A percentile compares a stretch with the other conserved stretches of the same genome.
Conservation (phyloP, 1,140 invertebrate species). For the Drosophila bocqueti region DNA sequence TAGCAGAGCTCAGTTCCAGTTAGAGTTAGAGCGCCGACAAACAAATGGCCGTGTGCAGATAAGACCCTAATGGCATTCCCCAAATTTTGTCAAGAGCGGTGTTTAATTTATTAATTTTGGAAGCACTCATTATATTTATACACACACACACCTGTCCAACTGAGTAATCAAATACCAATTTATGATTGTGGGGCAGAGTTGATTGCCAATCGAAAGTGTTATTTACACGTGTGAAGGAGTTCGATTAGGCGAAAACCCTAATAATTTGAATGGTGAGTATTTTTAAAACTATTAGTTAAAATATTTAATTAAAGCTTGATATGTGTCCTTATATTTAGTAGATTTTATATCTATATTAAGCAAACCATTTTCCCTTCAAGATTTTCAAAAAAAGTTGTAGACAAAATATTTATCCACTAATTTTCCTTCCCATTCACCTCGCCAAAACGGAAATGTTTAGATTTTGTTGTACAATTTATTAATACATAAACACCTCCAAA, state of each 20-base stretch:
- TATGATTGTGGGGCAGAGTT: conserved; percentile 18
- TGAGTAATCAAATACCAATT: conserved; percentile 26
- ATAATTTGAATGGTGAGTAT: no score
- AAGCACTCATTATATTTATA: conserved; percentile 14
- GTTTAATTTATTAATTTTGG: conserved; percentile 25
- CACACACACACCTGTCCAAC: background rate
- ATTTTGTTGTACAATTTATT: conserved; percentile 44
- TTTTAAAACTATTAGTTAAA: background rate
- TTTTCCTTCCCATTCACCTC: conserved; percentile 18
- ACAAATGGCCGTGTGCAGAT: conserved; percentile 43
- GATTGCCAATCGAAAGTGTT: conserved; percentile 29
- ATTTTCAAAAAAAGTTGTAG: background rate
- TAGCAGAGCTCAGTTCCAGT: background rate
- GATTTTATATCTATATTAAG: background rate
- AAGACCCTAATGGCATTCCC: conserved; percentile 40
- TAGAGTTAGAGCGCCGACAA: background rate
- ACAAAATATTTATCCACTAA: conserved; percentile 3
- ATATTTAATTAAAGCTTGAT: background rate
- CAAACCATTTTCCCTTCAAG: background rate
- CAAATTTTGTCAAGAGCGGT: conserved; percentile 3
- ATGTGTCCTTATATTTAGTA: background rate
- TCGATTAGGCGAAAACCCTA: conserved; percentile 3
- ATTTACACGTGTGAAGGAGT: background rate
- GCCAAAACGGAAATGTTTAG: conserved; percentile 36
- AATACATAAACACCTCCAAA: conserved; percentile 32